Evolutionary conservation across 2,113 vertebrate species (phyloP).

Genomic region (Toxotes chatareus): DNA sequence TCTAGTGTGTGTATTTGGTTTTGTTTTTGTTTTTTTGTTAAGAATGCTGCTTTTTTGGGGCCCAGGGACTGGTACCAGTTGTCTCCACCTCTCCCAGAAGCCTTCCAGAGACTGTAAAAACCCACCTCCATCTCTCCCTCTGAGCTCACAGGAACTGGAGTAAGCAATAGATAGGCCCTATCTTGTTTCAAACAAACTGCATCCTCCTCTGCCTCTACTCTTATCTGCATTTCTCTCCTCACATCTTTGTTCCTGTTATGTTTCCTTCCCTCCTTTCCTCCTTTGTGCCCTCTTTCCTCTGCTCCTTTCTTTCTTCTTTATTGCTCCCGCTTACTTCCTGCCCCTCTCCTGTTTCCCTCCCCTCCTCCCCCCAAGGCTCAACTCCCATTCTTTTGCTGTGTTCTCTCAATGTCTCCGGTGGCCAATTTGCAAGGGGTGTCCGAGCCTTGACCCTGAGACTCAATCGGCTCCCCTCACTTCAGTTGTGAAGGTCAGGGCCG

Average conservation of each 20-base stretch:
- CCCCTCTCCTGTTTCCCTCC: conserved; percentile 22
- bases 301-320: conserved; percentile 17
- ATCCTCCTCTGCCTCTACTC: conserved; percentile 53
- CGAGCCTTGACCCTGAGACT: conserved; percentile 70
- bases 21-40: conserved; percentile 68
- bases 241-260: conserved; percentile 57
- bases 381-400: conserved; percentile 48
- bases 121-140: conserved; percentile 55
- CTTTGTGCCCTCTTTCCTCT: conserved; percentile 29
- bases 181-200: conserved; percentile 55
- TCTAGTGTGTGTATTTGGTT: conserved; percentile 44
- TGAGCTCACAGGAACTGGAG: conserved; percentile 34
- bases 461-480: conserved; percentile 2
- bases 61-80: conserved; percentile 57
- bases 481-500: conserved; percentile 75
- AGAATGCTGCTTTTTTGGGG: conserved; percentile 72
- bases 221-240: conserved; percentile 55
- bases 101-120: conserved; percentile 40
- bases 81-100: conserved; percentile 60
- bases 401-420: conserved; percentile 64
- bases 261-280: conserved; percentile 36
- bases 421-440: conserved; percentile 68
- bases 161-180: conserved; percentile 57
- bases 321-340: conserved; percentile 47
- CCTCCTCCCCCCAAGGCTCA: conserved; percentile 2